A percentile compares a stretch with the other conserved stretches of the same genome.
Evolutionary conservation across 2,797 vertebrate species (phyloP).

Genomic region (Monodelphis domestica): DNA sequence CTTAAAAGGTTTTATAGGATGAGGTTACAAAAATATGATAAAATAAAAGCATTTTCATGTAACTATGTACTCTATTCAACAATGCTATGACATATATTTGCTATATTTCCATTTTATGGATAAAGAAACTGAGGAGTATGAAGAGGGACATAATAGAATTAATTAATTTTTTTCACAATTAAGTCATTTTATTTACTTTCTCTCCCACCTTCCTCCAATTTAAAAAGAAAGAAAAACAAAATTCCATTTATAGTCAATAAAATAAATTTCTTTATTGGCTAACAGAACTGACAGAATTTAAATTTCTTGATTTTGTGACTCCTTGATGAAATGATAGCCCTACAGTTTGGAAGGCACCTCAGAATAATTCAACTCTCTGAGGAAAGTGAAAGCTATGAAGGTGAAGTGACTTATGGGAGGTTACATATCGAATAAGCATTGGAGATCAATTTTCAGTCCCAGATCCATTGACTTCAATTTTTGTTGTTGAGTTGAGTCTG

Average conservation of each 20-base stretch:
- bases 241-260: too few relatives aligned
- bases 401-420: not conserved
- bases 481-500: too few relatives aligned
- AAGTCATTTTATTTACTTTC: not conserved
- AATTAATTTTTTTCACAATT: not conserved
- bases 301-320: too few relatives aligned
- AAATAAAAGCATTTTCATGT: not conserved
- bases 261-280: too few relatives aligned
- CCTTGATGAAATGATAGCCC: too few relatives aligned
- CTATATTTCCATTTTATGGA: not conserved
- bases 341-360: too few relatives aligned
- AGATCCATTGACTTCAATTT: not conserved
- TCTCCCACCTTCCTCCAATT: not conserved
- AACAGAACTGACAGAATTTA: too few relatives aligned
- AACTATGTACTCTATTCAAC: not conserved
- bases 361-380: too few relatives aligned
- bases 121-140: not conserved
- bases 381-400: not conserved
- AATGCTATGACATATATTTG: not conserved
- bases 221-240: not conserved
- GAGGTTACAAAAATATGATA: slow-evolving; percentile 28
- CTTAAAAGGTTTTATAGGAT: slow-evolving; percentile 31
- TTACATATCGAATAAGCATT: not conserved
- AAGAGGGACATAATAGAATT: not conserved
- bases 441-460: not conserved